Percentiles rank a stretch among this genome's conserved stretches.
Evolutionary conservation across 2,113 vertebrate genomes (phyloP).

Genomic region (Poicephalus meyeri): DNA sequence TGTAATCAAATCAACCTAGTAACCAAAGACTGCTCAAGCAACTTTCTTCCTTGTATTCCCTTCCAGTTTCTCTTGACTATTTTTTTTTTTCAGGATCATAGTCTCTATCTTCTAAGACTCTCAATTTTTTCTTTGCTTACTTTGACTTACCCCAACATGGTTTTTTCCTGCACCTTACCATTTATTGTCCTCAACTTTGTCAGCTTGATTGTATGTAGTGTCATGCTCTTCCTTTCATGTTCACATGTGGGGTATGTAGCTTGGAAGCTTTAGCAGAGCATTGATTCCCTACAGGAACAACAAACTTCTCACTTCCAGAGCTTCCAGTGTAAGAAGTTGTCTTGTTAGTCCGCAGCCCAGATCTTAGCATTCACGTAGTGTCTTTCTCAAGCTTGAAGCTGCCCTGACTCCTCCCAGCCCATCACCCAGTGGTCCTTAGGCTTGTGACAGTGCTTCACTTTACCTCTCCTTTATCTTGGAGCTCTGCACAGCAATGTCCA

Average conservation of each 20-base stretch:
- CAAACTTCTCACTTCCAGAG: background rate
- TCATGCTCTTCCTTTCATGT: background rate
- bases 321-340: background rate
- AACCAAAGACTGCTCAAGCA: background rate
- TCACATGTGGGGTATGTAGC: rapidly evolving
- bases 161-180: background rate
- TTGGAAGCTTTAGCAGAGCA: background rate
- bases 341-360: background rate
- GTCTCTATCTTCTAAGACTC: background rate
- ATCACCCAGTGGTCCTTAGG: rapidly evolving
- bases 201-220: background rate
- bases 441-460: rapidly evolving
- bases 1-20: background rate
- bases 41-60: background rate
- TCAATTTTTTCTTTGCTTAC: background rate
- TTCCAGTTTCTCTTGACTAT: background rate
- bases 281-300: background rate
- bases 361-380: background rate
- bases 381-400: background rate
- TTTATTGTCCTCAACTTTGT: background rate
- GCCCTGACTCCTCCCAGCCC: background rate
- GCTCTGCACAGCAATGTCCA: background rate
- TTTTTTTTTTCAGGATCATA: background rate
- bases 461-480: background rate
- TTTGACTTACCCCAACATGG: background rate